Conservation (phyloP, 2,888 invertebrate species). For the Trichogramma dendrolimi region DNA sequence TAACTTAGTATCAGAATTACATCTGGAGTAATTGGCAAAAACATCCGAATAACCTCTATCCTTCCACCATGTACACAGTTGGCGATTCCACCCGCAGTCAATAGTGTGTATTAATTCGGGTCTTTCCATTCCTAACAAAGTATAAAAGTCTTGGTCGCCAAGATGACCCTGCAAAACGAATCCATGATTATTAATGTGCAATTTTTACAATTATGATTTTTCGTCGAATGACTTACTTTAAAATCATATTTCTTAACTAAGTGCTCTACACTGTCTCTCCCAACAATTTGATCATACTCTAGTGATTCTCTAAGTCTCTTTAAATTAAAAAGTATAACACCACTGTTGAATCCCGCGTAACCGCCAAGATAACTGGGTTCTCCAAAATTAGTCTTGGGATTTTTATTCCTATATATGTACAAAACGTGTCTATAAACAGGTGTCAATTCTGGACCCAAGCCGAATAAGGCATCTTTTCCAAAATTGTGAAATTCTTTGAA, state of each 20-base stretch:
- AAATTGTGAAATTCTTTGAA: conserved; percentile 67
- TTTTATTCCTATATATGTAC: conserved; percentile 62
- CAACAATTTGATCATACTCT: conserved; percentile 59
- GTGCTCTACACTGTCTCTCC: conserved; percentile 55
- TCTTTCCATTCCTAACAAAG: conserved; percentile 65
- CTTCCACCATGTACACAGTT: conserved; percentile 78
- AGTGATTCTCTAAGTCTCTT: conserved; percentile 63
- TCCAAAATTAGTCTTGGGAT: conserved; percentile 63
- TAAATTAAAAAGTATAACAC: conserved; percentile 69
- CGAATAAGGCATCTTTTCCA: conserved; percentile 62
- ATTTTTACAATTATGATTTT: neutral
- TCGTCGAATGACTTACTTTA: conserved; percentile 46
- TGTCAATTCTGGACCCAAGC: conserved; percentile 69
- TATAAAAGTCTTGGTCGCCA: conserved; percentile 80
- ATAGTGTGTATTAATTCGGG: conserved; percentile 68
- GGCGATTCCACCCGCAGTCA: conserved; percentile 76
- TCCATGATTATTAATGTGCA: neutral
- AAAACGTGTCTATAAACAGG: conserved; percentile 76
- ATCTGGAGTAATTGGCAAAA: conserved; percentile 68
- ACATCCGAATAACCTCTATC: conserved; percentile 69
- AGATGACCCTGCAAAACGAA: conserved; percentile 59
- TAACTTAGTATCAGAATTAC: conserved; percentile 62
- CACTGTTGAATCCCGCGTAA: conserved; percentile 77
- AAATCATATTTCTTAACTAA: conserved; percentile 63
- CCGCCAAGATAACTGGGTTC: conserved; percentile 55